Evolutionary conservation across 1,140 invertebrate genomes (phyloP).

Genomic region (Drosophila hydei): DNA sequence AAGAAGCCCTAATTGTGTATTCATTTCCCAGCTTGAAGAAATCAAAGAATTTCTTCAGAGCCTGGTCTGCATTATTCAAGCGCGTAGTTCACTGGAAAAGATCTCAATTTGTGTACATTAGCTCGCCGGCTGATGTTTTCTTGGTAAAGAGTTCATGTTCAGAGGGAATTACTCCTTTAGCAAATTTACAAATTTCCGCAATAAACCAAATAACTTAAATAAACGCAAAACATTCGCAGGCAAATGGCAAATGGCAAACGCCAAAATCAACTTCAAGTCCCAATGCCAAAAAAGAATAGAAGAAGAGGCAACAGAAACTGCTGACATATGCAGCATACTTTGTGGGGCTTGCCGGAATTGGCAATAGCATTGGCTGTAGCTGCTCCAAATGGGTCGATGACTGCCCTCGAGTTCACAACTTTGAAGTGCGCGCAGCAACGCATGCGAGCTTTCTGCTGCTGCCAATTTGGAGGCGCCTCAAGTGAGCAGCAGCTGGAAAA

Average conservation of each 20-base stretch:
- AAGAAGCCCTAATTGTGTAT: too few species aligned
- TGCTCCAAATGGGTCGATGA: constrained; percentile 59
- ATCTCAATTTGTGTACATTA: constrained; percentile 5
- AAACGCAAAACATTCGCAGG: constrained; percentile 66
- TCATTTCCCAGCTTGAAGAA: too few species aligned
- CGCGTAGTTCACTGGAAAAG: neutral
- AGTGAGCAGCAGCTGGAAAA: constrained; percentile 58
- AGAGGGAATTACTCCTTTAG: constrained; percentile 60
- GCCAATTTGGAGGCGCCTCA: constrained; percentile 59
- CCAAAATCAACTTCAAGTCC: constrained; percentile 61
- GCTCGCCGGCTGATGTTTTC: neutral
- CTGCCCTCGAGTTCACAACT: constrained; percentile 60
- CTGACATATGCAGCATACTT: constrained; percentile 70
- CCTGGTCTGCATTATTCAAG: too few species aligned
- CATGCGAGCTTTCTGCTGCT: constrained; percentile 36
- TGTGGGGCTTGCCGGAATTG: constrained; percentile 29
- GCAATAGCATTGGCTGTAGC: constrained; percentile 42
- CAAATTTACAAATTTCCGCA: constrained; percentile 80
- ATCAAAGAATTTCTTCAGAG: too few species aligned
- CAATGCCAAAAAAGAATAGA: constrained; percentile 44
- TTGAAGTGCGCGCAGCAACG: constrained; percentile 57
- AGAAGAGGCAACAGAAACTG: constrained; percentile 47
- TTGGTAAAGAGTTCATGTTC: neutral
- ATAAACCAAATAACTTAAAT: constrained; percentile 77
- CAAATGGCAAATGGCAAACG: constrained; percentile 39